Evolutionary conservation across 2,888 invertebrate species (phyloP).

Genomic region (Parelbella ahira): DNA sequence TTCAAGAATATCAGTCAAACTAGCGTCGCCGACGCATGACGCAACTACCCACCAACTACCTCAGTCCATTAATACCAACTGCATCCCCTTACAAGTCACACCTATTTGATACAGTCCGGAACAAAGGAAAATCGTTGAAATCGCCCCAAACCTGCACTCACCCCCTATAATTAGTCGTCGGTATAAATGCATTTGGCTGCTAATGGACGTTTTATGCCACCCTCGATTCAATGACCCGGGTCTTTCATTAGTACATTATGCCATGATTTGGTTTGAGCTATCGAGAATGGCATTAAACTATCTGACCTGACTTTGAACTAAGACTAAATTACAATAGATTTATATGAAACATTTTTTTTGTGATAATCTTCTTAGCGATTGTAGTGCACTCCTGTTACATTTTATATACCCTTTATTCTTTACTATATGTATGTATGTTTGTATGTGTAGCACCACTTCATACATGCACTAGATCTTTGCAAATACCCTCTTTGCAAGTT

Average conservation of each 20-base stretch:
- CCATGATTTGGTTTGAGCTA: conserved; percentile 34
- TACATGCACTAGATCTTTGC: too few relatives aligned
- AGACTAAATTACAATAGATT: too few relatives aligned
- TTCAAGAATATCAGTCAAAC: too few relatives aligned
- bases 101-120: conserved; percentile 23
- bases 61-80: conserved; percentile 19
- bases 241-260: conserved; percentile 41
- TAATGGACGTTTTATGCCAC: conserved; percentile 49
- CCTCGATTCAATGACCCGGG: conserved; percentile 38
- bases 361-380: too few relatives aligned
- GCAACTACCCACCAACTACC: conserved; percentile 7
- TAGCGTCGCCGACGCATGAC: conserved; percentile 18
- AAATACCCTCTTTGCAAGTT: too few relatives aligned
- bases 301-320: too few relatives aligned
- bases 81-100: conserved; percentile 25
- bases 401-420: too few relatives aligned
- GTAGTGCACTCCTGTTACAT: too few relatives aligned
- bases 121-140: conserved; percentile 23
- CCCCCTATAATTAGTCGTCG: conserved; percentile 46
- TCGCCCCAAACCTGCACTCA: conserved; percentile 26
- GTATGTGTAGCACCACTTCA: too few relatives aligned
- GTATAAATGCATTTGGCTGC: conserved; percentile 47
- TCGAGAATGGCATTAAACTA: conserved; percentile 28
- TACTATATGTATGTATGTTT: too few relatives aligned
- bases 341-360: too few relatives aligned